Evolutionary conservation across 2,113 vertebrate genomes (phyloP).

Genomic region (Cavia aperea): DNA sequence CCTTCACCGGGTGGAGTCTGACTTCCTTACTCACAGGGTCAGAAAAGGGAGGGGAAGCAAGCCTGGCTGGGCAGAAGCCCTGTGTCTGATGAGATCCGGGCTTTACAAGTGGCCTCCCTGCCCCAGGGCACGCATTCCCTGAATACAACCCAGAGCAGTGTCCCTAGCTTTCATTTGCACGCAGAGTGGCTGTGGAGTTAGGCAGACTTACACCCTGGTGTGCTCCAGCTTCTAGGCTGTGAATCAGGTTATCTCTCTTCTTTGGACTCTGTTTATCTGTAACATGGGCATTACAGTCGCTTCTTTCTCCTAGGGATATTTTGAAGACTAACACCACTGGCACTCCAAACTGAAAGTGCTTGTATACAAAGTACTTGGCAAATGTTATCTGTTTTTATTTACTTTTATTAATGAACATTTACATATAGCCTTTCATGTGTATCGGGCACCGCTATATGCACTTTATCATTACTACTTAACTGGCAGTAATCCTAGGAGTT

Average conservation of each 20-base stretch:
- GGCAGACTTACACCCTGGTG: background rate
- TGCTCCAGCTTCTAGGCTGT: too few relatives aligned
- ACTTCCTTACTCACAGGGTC: background rate
- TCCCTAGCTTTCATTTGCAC: background rate
- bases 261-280: background rate
- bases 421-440: background rate
- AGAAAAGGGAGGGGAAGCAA: background rate
- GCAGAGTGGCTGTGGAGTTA: background rate
- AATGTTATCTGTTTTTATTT: background rate
- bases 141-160: background rate
- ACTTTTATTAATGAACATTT: slow-evolving; percentile 5
- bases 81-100: background rate
- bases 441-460: background rate
- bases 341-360: background rate
- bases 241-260: background rate
- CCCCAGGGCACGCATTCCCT: background rate
- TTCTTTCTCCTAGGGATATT: background rate
- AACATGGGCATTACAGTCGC: background rate
- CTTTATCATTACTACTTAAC: background rate
- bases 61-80: background rate
- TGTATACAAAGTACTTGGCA: background rate
- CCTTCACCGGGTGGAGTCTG: background rate
- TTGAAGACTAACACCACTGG: background rate
- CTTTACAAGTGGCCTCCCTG: background rate
- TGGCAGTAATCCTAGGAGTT: background rate